These are phyloP conservation scores for Apus apus DNA, from an alignment of 2,113 vertebrate genomes.

Conservation along the genomic window DNA sequence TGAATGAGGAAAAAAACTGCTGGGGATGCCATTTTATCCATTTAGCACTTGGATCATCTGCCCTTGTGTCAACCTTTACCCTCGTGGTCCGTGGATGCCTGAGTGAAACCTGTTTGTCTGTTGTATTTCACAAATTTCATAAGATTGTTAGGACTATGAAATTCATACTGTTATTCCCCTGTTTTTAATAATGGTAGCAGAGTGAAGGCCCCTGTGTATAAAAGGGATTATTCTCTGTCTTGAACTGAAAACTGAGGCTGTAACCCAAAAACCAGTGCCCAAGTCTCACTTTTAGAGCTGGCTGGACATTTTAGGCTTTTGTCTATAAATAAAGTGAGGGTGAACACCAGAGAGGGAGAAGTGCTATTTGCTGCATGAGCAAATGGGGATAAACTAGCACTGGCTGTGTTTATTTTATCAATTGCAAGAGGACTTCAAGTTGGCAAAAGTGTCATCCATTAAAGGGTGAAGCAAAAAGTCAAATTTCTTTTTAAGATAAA, in stretches of 20 bases:
- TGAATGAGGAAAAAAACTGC: conserved; percentile 7
- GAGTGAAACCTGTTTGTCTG: background rate
- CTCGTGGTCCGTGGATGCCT: accelerated
- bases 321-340: background rate
- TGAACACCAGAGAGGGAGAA: background rate
- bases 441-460: background rate
- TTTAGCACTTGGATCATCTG: background rate
- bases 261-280: background rate
- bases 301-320: background rate
- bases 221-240: background rate
- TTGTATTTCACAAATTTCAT: background rate
- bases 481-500: no score
- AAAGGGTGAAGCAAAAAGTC: background rate
- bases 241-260: background rate
- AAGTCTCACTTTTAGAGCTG: background rate
- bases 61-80: background rate
- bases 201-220: background rate
- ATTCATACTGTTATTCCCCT: background rate
- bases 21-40: background rate
- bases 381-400: background rate
- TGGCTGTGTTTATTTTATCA: background rate
- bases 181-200: background rate
- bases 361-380: background rate
- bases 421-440: background rate
- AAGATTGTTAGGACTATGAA: background rate